These are phyloP conservation scores for Panagrolaimus sp. DNA, from an alignment of 1,140 invertebrate species.

Conservation along the genomic window DNA sequence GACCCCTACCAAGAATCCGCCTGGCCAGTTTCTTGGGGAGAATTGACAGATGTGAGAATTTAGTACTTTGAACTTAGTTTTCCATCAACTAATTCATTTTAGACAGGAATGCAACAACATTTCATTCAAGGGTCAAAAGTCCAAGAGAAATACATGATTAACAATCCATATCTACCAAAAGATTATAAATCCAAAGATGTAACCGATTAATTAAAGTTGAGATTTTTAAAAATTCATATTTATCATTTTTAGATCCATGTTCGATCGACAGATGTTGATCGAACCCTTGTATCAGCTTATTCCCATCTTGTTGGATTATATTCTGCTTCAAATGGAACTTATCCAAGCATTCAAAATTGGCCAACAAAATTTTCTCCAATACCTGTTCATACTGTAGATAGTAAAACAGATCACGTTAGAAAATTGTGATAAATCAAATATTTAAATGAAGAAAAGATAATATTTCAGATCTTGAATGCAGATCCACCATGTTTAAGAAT, in stretches of 20 bases:
- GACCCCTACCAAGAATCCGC: background rate
- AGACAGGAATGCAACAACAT: constrained; percentile 22
- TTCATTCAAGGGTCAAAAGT: constrained; percentile 17
- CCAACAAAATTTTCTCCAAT: constrained; percentile 23
- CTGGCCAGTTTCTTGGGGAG: background rate
- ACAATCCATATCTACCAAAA: background rate
- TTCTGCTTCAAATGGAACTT: constrained; percentile 18
- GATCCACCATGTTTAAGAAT: constrained; percentile 11
- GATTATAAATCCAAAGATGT: background rate
- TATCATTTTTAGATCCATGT: constrained; percentile 17
- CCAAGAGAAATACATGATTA: constrained; percentile 8
- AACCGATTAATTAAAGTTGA: too few relatives aligned
- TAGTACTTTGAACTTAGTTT: background rate
- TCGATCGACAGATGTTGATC: constrained; percentile 25
- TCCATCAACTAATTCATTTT: background rate
- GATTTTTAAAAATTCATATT: background rate
- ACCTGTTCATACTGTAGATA: constrained; percentile 26
- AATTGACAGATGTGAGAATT: background rate
- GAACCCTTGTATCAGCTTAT: constrained; percentile 26
- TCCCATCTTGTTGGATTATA: constrained; percentile 24
- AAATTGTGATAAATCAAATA: constrained; percentile 4
- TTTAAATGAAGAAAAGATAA: background rate
- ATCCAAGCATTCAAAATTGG: constrained; percentile 18
- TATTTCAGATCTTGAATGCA: constrained; percentile 23
- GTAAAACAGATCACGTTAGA: constrained; percentile 22